Percentiles rank a stretch among this genome's conserved stretches.
These are phyloP conservation scores for Muscina levida DNA, from an alignment of 2,888 invertebrate species.

Conservation along the genomic window DNA sequence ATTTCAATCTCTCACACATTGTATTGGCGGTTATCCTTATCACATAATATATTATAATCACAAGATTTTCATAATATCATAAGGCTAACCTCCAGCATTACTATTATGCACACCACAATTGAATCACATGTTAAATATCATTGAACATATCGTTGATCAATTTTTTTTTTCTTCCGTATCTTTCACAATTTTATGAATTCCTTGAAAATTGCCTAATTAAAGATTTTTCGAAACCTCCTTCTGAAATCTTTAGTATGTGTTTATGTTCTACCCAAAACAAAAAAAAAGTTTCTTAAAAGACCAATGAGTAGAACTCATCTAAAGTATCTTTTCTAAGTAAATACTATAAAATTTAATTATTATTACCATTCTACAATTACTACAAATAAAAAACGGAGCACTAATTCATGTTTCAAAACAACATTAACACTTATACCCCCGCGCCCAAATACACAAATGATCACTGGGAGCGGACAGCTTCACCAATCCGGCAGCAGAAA, in stretches of 20 bases:
- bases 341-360: conserved; percentile 48
- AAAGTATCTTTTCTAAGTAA: conserved; percentile 44
- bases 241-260: neutral
- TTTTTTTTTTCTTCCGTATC: too few relatives aligned
- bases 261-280: too few relatives aligned
- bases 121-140: conserved; percentile 42
- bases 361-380: conserved; percentile 39
- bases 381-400: conserved; percentile 31
- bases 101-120: too few relatives aligned
- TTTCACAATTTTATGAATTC: conserved; percentile 27
- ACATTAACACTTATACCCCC: conserved; percentile 48
- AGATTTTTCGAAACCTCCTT: conserved; percentile 7
- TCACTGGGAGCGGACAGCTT: too few relatives aligned
- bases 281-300: conserved; percentile 5
- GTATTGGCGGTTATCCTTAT: too few relatives aligned
- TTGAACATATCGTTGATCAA: conserved; percentile 18
- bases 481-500: too few relatives aligned
- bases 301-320: conserved; percentile 27
- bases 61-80: too few relatives aligned
- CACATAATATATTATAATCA: too few relatives aligned
- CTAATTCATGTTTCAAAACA: conserved; percentile 60
- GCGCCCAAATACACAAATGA: neutral
- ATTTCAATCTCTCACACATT: too few relatives aligned
- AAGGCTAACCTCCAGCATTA: too few relatives aligned
- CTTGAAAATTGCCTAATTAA: conserved; percentile 18